A percentile compares a stretch with the other conserved stretches of the same genome.
These are phyloP conservation scores for Echinarachnius parma DNA, from an alignment of 53 echinoderm and acorn worm species.

Conservation along the genomic window DNA sequence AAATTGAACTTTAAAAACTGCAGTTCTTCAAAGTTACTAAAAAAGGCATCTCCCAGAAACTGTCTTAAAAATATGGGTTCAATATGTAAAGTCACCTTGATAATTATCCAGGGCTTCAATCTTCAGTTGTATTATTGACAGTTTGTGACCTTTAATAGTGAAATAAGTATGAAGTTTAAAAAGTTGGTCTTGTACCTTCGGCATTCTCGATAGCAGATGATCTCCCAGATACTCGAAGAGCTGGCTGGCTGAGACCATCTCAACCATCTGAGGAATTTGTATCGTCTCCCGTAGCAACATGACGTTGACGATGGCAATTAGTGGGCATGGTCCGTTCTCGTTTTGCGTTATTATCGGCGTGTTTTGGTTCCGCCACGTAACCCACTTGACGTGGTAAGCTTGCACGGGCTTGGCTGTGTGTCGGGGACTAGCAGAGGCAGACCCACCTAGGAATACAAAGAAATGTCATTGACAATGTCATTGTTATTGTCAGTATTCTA, in stretches of 20 bases:
- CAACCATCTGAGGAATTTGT: conserved; percentile 76
- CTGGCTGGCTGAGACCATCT: conserved; percentile 87
- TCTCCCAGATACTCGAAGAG: conserved; percentile 90
- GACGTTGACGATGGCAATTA: conserved; percentile 90
- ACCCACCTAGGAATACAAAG: too few species aligned
- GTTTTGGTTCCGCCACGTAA: conserved; percentile 71
- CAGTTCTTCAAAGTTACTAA: too few species aligned
- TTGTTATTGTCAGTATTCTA: too few species aligned
- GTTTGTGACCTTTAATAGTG: too few species aligned
- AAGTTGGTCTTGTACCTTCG: conserved; percentile 88
- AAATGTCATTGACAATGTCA: too few species aligned
- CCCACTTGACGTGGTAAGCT: conserved; percentile 96
- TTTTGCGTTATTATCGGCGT: conserved; percentile 95
- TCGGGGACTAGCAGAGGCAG: conserved; percentile 54
- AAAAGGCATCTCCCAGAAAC: too few species aligned
- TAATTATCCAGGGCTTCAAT: too few species aligned
- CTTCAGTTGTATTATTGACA: too few species aligned
- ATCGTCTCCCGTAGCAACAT: conserved; percentile 76
- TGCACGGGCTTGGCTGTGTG: conserved; percentile 49
- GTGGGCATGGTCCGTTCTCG: conserved; percentile 96
- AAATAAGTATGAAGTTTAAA: too few species aligned
- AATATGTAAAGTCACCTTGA: too few species aligned
- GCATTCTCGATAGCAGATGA: conserved; percentile 70
- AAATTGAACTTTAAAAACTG: too few species aligned
- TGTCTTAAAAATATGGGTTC: too few species aligned